Evolutionary conservation across 2,888 invertebrate genomes (phyloP), one percentile per base, ranked within the genome.

Genomic region (Drosophila meridiana): DNA sequence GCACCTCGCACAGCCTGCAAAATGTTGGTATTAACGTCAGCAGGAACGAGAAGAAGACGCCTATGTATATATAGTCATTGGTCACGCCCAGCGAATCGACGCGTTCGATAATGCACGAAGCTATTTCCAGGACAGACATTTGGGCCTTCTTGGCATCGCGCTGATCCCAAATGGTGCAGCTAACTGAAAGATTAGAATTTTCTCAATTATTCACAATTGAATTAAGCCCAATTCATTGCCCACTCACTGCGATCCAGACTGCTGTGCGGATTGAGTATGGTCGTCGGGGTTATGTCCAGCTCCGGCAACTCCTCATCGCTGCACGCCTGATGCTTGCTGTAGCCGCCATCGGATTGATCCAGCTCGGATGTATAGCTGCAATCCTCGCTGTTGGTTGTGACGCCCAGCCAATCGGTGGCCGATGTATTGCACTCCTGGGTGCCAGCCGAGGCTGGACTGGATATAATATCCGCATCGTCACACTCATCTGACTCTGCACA

Each of bases 121-220:
- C 98, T 87, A 99, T 98, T 93, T 99, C 99, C 69, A 99, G 94
- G 4, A 98, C 98, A 0, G 98, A 98, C 78, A 99, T 94, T 92
- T 99, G 98, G 0, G 98, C 97, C 92, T 99, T 98, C 90, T 98
- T 97, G 32, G 97, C 96, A 74, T 98, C 98, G 8, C 96, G 95
- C 38, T 96, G 95, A 91, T 98, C 98, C 98, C 99, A 99, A 93
- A 99, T 96, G 58, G 98, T 97, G 92, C 99, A 99, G 89, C 97
- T 98, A 73, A 99, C 98, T 98, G 90, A 62, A 26, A 13, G 20
- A 32, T 20, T 9, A n/a, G 2, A 8, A 6, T 13, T 14, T 4
- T 0, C 1, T 9, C 6, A 50, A 4, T 32, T n/a, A 30, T n/a
- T 6, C 4, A 45, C 2, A 20, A 7, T 20, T 20, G 0, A 45